phyloP scores from a whole-genome alignment of 1,140 invertebrate genomes.

The Zophobas atratus region DNA sequence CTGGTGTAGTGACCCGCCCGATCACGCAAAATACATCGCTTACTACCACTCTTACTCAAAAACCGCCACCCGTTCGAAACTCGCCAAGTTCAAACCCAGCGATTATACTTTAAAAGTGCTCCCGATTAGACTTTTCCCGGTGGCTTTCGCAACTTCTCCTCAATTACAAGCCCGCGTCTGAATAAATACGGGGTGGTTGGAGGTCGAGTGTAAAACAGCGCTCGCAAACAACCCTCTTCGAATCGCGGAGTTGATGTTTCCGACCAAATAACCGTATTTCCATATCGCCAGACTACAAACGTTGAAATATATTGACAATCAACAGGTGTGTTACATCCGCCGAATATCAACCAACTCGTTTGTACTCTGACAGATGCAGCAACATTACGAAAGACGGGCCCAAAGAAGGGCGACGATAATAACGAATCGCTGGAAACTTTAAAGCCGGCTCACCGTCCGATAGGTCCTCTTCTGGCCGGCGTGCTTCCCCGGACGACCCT shows the following conservation, averaged over 20 bases:
- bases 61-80: no score
- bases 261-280: slow-evolving; percentile 54
- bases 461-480: slow-evolving; percentile 97
- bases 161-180: slow-evolving; percentile 20
- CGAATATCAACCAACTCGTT: slow-evolving; percentile 46
- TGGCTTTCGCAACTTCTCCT: slow-evolving; percentile 1
- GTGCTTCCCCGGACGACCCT: slow-evolving; percentile 91
- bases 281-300: slow-evolving; percentile 53
- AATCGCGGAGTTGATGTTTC: slow-evolving; percentile 50
- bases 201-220: slow-evolving; percentile 25
- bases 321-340: slow-evolving; percentile 51
- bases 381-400: slow-evolving; percentile 17
- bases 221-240: slow-evolving; percentile 36
- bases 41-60: no score
- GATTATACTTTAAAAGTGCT: no score
- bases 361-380: slow-evolving; percentile 39
- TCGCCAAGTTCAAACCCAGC: no score
- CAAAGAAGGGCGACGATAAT: slow-evolving; percentile 4
- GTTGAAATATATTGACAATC: slow-evolving; percentile 55
- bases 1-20: no score
- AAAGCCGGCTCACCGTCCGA: slow-evolving; percentile 83
- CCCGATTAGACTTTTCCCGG: no score
- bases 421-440: not conserved
- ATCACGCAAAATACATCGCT: no score
- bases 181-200: slow-evolving; percentile 27